A percentile compares a stretch with the other conserved stretches of the same genome.
These are phyloP conservation scores for Eriosoma lanigerum DNA, from an alignment of 1,140 invertebrate species.

Conservation along the genomic window DNA sequence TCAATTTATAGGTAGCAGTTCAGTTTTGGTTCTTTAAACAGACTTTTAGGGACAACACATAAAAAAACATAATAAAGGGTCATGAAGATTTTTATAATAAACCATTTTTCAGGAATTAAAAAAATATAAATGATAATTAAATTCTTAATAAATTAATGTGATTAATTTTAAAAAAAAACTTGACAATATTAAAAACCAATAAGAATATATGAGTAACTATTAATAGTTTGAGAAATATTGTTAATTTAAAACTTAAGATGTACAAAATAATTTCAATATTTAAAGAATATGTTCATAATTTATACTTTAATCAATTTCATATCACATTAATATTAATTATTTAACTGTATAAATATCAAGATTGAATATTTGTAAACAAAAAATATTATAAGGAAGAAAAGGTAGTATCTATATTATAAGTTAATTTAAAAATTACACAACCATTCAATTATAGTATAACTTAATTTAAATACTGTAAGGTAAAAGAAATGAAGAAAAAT, in stretches of 20 bases:
- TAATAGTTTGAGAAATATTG: no score
- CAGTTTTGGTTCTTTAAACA: background rate
- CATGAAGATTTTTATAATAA: background rate
- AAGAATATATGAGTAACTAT: background rate
- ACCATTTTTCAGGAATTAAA: background rate
- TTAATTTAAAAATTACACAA: slow-evolving; percentile 17
- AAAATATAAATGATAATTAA: background rate
- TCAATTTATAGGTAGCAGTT: no score
- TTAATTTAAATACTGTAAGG: slow-evolving; percentile 42
- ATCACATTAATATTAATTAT: background rate
- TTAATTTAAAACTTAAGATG: background rate
- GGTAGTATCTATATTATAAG: background rate
- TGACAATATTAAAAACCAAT: background rate
- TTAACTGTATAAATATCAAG: background rate
- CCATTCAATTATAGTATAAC: slow-evolving; percentile 17
- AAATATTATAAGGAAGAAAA: background rate
- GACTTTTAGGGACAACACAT: no score
- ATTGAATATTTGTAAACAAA: background rate
- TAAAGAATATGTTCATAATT: background rate
- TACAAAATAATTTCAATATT: background rate
- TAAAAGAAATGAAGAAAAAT: slow-evolving; percentile 13
- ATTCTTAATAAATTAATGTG: background rate
- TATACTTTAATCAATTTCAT: background rate
- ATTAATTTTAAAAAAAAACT: background rate
- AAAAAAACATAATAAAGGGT: no score